Evolutionary conservation across 2,888 invertebrate species (phyloP).

Genomic region (Apamea epomidion): DNA sequence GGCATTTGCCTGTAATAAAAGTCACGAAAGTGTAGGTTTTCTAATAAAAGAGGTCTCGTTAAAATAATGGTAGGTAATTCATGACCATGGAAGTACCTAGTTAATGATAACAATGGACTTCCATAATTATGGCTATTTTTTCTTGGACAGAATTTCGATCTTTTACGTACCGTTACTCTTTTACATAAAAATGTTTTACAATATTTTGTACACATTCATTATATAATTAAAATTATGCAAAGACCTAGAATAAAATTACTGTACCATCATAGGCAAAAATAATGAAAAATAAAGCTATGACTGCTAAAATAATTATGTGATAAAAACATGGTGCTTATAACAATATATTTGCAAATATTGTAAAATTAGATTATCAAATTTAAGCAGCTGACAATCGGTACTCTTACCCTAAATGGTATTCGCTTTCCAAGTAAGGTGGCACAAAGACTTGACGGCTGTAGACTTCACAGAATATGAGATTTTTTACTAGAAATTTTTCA

Average conservation of each 20-base stretch:
- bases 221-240: too few species aligned
- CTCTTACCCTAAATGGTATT: conserved; percentile 29
- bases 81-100: background rate
- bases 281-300: background rate
- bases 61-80: conserved; percentile 27
- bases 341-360: background rate
- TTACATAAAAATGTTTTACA: too few species aligned
- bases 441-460: conserved; percentile 47
- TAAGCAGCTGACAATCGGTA: background rate
- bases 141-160: background rate
- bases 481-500: conserved; percentile 30
- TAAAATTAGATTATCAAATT: background rate
- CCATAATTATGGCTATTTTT: background rate
- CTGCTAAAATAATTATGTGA: background rate
- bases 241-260: too few species aligned
- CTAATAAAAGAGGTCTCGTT: conserved; percentile 33
- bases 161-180: background rate
- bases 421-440: conserved; percentile 21
- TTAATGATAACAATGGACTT: background rate
- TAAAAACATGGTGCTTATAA: background rate
- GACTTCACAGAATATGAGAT: conserved; percentile 50
- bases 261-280: background rate
- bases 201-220: too few species aligned
- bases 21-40: conserved; percentile 44
- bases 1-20: conserved; percentile 49